These are phyloP conservation scores for Bacillus rossius DNA, from an alignment of 1,140 invertebrate genomes.

Conservation along the genomic window DNA sequence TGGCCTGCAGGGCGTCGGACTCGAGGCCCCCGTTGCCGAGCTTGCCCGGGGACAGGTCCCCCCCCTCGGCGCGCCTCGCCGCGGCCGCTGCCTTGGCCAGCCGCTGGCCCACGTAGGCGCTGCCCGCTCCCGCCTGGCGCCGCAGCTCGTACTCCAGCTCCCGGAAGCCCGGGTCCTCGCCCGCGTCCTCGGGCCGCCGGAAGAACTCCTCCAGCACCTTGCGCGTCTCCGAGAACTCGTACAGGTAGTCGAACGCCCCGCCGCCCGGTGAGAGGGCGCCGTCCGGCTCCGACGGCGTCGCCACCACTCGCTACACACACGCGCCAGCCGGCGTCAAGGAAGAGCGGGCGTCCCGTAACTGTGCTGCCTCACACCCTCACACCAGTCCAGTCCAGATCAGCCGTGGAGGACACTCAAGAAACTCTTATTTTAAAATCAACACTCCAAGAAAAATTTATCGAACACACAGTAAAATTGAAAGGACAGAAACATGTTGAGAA, in stretches of 20 bases:
- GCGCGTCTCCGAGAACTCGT: slow-evolving; percentile 85
- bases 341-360: too few species aligned
- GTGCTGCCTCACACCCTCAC: too few species aligned
- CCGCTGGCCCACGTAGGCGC: slow-evolving; percentile 75
- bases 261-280: slow-evolving; percentile 44
- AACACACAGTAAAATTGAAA: too few species aligned
- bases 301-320: slow-evolving; percentile 9
- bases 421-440: too few species aligned
- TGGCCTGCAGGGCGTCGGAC: too few species aligned
- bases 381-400: too few species aligned
- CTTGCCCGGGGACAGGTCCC: neutral
- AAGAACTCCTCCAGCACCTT: slow-evolving; percentile 91
- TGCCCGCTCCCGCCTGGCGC: slow-evolving; percentile 55
- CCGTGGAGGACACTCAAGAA: too few species aligned
- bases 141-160: slow-evolving; percentile 81
- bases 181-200: slow-evolving; percentile 53
- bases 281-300: slow-evolving; percentile 31
- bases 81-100: slow-evolving; percentile 52
- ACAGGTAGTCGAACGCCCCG: slow-evolving; percentile 73
- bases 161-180: slow-evolving; percentile 40
- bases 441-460: too few species aligned
- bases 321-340: too few species aligned
- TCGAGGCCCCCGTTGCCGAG: neutral
- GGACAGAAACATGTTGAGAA: too few species aligned
- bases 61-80: neutral